Evolutionary conservation across 2,113 vertebrate species (phyloP), one percentile per base, ranked within the genome.

Genomic region (Oenanthe melanoleuca): DNA sequence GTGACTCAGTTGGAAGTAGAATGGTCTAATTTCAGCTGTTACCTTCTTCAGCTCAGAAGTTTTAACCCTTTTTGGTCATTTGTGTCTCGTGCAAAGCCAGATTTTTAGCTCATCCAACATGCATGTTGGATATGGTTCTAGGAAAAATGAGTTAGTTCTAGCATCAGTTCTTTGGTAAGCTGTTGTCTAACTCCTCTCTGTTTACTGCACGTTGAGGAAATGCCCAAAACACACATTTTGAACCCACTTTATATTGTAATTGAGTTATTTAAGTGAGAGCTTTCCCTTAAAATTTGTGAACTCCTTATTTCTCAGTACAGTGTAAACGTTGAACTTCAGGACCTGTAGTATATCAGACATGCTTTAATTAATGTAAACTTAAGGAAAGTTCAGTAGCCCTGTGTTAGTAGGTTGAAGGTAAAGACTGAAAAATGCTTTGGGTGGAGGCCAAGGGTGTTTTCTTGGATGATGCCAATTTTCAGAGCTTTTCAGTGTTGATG

Each of bases 221-320:
- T 0, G 1, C 15, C 12, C 18, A 31, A 42, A 69, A 12, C 23
- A 59, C 53, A 34, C 22, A 12, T 44, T 80, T 26, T 70, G 15
- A 70, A 61, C 31, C 29, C 40, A 15, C 29, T 74, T 61, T 10
- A 3, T 78, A 3, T 14, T 17, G 12, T 61, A 42, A 26, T 33
- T 0, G 1, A 8, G 18, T 40, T 38, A n/a, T 7, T 23, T 2
- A 19, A 37, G 14, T 34, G 66, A 19, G 31, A 66, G 10, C 44
- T 74, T 65, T 74, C 10, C 38, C 22, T 53, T 24, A 38, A 26
- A 64, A 44, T 16, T 18, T 12, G 9, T 29, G 8, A 12, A 13
- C 75, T 88, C 19, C 45, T 33, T 37, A 33, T 53, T 90, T 84
- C 34, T 73, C 23, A 34, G 15, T 59, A 5, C 6, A 25, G 2